Evolutionary conservation across 2,113 vertebrate species (phyloP), one percentile per base, ranked within the genome.

Genomic region (Entomyzon cyanotis): DNA sequence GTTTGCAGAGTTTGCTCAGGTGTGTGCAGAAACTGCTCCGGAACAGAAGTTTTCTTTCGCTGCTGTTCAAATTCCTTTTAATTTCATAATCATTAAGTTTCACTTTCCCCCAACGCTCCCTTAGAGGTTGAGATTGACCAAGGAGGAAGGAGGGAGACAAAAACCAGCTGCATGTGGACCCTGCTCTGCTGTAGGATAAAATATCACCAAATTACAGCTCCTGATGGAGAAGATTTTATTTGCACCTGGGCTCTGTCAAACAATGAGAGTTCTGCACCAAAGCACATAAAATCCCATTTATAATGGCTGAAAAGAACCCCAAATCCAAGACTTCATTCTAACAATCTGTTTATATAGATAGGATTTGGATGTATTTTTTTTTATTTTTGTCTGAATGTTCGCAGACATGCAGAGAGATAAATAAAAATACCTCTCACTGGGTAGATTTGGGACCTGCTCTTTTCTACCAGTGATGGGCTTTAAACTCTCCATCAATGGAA

Each of bases 201-300:
- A 68, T 93, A 93, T 86, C 94, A 89, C 63, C 27, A 95, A 96
- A 95, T 94, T 90, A 94, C 74, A 92, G 86, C 80, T 93, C 91
- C 91, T 95, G 68, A 59, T 37, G 83, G 92, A 77, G 91, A 88
- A 68, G 59, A 44, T 78, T 95, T 96, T 93, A 92, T 87, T 93
- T 86, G 82, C 93, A 81, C 86, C 86, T 90, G 79, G 93, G 79
- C 83, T 93, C 59, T 75, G 75, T 75, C 92, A 95, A 76, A 87
- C 75, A 73, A 76, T 15, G 41, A 85, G 62, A 83, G 58, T 59
- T 46, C 22, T 0, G 3, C 59, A 83, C 18, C 8, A 15, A 73
- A 73, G 70, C 78, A 96, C 55, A 71, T 7, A 58, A 82, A 70
- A 18, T 71, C 84, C 52, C 27, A 47, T 33, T 41, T 75, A 27